Evolutionary conservation across 2,888 invertebrate species (phyloP).

Genomic region (Choreutis nemorana): DNA sequence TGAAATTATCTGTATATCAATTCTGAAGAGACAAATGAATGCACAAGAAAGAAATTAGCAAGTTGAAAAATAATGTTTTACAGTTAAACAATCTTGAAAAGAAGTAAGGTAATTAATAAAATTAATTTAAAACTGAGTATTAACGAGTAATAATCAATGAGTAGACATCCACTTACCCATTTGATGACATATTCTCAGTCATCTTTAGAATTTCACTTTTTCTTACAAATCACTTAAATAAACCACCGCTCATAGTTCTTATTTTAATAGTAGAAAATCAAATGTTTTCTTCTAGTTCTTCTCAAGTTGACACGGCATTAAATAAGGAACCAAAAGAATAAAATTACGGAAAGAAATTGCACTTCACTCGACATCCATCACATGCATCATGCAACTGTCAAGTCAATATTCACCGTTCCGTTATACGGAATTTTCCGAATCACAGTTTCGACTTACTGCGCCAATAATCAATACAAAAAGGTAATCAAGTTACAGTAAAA

Average conservation of each 20-base stretch:
- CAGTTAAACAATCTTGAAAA: constrained; percentile 4
- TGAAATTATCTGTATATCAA: too few species aligned
- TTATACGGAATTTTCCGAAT: constrained; percentile 7
- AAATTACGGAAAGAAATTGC: constrained; percentile 11
- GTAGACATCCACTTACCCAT: constrained; percentile 57
- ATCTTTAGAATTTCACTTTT: constrained; percentile 34
- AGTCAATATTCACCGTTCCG: constrained; percentile 5
- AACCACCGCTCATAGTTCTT: constrained; percentile 30
- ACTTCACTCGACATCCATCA: constrained; percentile 9
- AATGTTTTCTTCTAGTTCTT: constrained; percentile 15
- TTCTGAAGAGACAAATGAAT: too few species aligned
- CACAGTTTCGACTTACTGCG: too few species aligned
- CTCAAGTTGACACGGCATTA: constrained; percentile 10
- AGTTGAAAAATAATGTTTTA: constrained; percentile 6
- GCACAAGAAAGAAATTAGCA: too few species aligned
- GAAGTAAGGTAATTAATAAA: constrained; percentile 3
- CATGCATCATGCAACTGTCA: constrained; percentile 4
- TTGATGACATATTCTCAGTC: constrained; percentile 54
- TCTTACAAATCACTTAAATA: constrained; percentile 18
- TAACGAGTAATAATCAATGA: not conserved
- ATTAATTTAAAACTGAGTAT: not conserved
- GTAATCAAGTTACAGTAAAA: too few species aligned
- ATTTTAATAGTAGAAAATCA: constrained; percentile 17
- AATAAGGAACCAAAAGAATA: constrained; percentile 11
- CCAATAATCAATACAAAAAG: too few species aligned